Evolutionary conservation across 2,888 invertebrate species (phyloP).

Genomic region (Acleris literana): DNA sequence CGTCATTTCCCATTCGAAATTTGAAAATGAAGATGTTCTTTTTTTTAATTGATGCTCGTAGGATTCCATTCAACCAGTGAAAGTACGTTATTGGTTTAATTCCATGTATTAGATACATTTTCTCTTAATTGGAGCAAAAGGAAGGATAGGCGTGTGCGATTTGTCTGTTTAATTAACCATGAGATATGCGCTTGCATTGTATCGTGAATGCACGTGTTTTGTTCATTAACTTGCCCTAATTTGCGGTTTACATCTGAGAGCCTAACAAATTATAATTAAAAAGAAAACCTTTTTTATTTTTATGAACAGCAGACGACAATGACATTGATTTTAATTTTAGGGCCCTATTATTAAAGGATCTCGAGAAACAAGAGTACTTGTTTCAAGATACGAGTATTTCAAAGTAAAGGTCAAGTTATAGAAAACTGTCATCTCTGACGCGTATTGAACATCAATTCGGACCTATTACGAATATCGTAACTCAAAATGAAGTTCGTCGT

Average conservation of each 20-base stretch:
- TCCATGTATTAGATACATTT: conserved; percentile 32
- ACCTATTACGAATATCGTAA: too few species aligned
- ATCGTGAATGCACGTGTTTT: conserved; percentile 25
- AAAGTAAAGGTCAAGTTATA: too few species aligned
- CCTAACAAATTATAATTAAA: neutral
- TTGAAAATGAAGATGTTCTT: conserved; percentile 17
- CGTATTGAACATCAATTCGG: too few species aligned
- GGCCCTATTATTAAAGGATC: too few species aligned
- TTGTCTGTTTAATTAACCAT: conserved; percentile 50
- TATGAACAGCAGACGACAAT: too few species aligned
- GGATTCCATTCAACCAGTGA: conserved; percentile 35
- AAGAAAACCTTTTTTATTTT: neutral
- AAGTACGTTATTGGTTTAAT: conserved; percentile 34
- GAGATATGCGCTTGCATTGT: conserved; percentile 46
- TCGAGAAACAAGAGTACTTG: too few species aligned
- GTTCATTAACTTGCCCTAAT: conserved; percentile 36
- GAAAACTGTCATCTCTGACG: too few species aligned
- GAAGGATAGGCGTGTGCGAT: conserved; percentile 44
- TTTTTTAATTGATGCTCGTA: conserved; percentile 13
- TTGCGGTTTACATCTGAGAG: neutral
- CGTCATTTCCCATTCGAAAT: conserved; percentile 11
- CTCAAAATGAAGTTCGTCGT: too few species aligned
- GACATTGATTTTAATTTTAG: too few species aligned
- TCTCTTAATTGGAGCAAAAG: conserved; percentile 40
- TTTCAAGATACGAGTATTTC: too few species aligned